Conservation (phyloP, 2,797 vertebrate species). For the Peromyscus eremicus region DNA sequence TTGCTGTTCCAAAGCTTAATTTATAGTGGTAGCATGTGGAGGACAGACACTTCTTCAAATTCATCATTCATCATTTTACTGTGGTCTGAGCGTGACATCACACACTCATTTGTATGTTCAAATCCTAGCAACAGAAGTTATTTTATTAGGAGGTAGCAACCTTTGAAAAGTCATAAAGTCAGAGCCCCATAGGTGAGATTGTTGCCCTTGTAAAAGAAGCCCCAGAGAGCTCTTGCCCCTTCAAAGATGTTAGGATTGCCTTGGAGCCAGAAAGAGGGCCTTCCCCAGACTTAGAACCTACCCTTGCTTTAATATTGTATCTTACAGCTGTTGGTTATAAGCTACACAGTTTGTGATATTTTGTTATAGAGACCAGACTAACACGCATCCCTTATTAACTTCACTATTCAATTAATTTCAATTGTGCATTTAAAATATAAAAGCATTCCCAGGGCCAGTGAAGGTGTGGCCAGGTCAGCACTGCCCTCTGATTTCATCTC, state of each 20-base stretch:
- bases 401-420: slow-evolving; percentile 13
- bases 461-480: too few species aligned
- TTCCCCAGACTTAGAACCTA: background rate
- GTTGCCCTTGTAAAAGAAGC: background rate
- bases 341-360: background rate
- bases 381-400: background rate
- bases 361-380: background rate
- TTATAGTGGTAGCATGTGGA: background rate
- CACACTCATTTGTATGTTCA: background rate
- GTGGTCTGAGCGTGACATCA: background rate
- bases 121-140: background rate
- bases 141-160: background rate
- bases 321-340: background rate
- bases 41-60: slow-evolving; percentile 14
- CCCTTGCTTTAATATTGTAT: background rate
- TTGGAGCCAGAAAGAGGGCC: background rate
- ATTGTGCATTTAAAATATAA: slow-evolving; percentile 54
- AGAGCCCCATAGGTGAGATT: background rate
- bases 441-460: background rate
- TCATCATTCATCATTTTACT: slow-evolving; percentile 3
- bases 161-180: background rate
- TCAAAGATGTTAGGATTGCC: background rate
- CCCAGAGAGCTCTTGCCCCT: background rate
- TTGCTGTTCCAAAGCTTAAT: background rate
- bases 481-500: too few species aligned